A percentile compares a stretch with the other conserved stretches of the same genome.
phyloP scores from a whole-genome alignment of 2,113 vertebrate genomes.

The Zosterops borbonicus region DNA sequence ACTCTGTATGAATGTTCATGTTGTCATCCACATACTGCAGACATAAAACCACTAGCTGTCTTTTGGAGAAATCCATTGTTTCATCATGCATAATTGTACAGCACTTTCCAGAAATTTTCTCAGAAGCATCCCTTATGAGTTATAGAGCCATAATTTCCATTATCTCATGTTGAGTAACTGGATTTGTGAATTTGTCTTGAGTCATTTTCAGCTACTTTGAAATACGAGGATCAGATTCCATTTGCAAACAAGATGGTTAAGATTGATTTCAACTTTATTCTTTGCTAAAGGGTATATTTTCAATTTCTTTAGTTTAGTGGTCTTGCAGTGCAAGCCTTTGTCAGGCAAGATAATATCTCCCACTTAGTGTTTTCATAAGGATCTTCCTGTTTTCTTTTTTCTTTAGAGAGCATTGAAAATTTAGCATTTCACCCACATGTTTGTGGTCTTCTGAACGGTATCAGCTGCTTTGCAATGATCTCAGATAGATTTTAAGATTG shows the following conservation, averaged over 20 bases:
- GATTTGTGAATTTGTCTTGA: constrained; percentile 68
- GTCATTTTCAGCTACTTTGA: constrained; percentile 68
- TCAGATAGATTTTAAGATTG: constrained; percentile 42
- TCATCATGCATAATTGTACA: constrained; percentile 57
- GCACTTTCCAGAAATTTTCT: constrained; percentile 69
- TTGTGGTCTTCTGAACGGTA: constrained; percentile 48
- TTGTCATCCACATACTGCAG: constrained; percentile 45
- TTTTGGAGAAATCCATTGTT: constrained; percentile 67
- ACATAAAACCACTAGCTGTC: constrained; percentile 43
- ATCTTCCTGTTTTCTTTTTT: constrained; percentile 64
- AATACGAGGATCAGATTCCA: constrained; percentile 49
- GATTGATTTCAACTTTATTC: constrained; percentile 43
- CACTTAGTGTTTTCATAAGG: constrained; percentile 53
- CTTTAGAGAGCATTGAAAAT: constrained; percentile 46
- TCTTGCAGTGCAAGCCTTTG: constrained; percentile 35
- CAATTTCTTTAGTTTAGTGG: constrained; percentile 39
- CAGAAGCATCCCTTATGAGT: constrained; percentile 61
- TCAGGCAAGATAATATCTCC: constrained; percentile 57
- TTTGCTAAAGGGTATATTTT: constrained; percentile 57
- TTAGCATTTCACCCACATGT: constrained; percentile 45
- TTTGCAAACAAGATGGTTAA: constrained; percentile 53
- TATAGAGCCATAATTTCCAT: constrained; percentile 64
- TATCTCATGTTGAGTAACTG: constrained; percentile 71
- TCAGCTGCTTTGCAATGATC: constrained; percentile 58
- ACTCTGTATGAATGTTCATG: constrained; percentile 29